Percentiles rank a stretch among this genome's conserved stretches.
These are phyloP conservation scores for Thalpophila matura DNA, from an alignment of 2,888 invertebrate genomes.

Conservation along the genomic window DNA sequence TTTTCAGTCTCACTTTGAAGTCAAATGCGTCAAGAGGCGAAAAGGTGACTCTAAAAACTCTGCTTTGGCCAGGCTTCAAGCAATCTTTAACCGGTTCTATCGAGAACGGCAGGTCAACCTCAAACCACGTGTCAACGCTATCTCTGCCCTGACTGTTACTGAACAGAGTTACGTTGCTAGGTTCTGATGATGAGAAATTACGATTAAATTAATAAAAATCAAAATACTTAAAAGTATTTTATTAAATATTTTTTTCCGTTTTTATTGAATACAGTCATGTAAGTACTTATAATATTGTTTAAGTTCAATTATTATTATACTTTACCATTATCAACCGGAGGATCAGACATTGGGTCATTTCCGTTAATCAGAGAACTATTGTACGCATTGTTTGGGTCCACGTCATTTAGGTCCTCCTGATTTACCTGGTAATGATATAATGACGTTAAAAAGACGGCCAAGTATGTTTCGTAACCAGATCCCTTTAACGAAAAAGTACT, in stretches of 20 bases:
- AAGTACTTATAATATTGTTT: no score
- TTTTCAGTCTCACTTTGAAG: slow-evolving; percentile 84
- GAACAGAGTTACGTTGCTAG: slow-evolving; percentile 82
- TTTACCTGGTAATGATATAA: slow-evolving; percentile 18
- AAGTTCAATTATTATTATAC: no score
- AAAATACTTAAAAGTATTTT: no score
- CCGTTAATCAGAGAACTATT: slow-evolving; percentile 28
- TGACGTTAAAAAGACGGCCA: no score
- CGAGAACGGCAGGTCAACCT: slow-evolving; percentile 86
- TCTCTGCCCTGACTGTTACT: slow-evolving; percentile 78
- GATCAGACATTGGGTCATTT: slow-evolving; percentile 19
- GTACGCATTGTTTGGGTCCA: slow-evolving; percentile 15
- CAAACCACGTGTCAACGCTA: slow-evolving; percentile 86
- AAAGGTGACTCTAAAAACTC: slow-evolving; percentile 88
- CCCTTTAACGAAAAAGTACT: no score
- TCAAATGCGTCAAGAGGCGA: slow-evolving; percentile 89
- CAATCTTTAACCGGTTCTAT: slow-evolving; percentile 86
- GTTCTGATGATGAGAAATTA: slow-evolving; percentile 62
- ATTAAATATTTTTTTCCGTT: neutral
- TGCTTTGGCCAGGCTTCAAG: slow-evolving; percentile 81
- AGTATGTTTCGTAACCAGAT: no score
- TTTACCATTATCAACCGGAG: slow-evolving; percentile 34
- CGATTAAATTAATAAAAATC: neutral
- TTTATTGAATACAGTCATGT: neutral
- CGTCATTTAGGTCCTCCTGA: neutral